Conservation (phyloP, 30 jellyfish, hydroid and myxozoan species). For the Mastigias papua region DNA sequence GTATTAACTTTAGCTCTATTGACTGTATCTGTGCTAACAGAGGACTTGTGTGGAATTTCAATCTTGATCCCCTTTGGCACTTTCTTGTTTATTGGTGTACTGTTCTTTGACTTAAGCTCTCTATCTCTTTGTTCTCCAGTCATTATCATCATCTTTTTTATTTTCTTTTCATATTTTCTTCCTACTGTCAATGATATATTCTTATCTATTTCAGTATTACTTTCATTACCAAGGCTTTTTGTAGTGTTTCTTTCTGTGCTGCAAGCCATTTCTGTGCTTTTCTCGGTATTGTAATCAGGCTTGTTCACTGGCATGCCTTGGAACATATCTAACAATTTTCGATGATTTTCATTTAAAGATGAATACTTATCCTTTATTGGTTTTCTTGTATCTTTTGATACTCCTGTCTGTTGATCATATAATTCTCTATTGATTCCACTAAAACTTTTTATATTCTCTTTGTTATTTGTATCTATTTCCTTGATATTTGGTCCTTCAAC, state of each 20-base stretch:
- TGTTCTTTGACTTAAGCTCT: conserved; percentile 8
- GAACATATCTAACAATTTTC: conserved; percentile 8
- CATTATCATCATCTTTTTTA: conserved; percentile 22
- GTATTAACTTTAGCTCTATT: neutral
- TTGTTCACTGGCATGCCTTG: conserved; percentile 15
- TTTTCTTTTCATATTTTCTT: conserved; percentile 30
- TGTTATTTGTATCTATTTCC: neutral
- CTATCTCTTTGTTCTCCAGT: conserved; percentile 60
- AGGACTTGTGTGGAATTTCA: neutral
- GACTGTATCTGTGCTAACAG: neutral
- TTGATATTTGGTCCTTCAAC: neutral
- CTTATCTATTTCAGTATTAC: neutral
- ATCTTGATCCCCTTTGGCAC: neutral
- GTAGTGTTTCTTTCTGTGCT: neutral
- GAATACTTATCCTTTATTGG: neutral
- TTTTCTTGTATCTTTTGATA: neutral
- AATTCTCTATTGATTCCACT: neutral
- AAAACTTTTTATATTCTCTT: neutral
- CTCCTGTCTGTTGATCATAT: neutral
- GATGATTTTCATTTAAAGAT: conserved; percentile 1
- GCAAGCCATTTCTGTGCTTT: neutral
- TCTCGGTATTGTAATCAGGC: neutral
- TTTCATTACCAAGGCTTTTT: neutral
- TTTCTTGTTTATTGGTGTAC: neutral
- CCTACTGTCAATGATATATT: neutral